A percentile compares a stretch with the other conserved stretches of the same genome.
phyloP scores from a whole-genome alignment of 1,140 invertebrate genomes.

The Saccostrea cuccullata region DNA sequence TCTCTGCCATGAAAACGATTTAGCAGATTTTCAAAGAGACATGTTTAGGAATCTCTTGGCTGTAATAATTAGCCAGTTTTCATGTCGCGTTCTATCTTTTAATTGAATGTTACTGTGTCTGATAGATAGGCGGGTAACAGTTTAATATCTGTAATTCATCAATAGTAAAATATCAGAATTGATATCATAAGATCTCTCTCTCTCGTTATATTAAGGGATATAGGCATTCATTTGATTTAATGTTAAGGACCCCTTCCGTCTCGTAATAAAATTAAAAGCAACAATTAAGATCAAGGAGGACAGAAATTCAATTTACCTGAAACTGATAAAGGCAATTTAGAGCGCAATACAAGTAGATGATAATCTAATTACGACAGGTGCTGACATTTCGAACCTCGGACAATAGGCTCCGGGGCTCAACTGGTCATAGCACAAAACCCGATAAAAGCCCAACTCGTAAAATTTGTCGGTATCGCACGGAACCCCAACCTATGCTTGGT shows the following conservation, averaged over 20 bases:
- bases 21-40: slow-evolving; percentile 7
- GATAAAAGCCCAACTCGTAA: not conserved
- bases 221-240: too few species aligned
- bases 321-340: slow-evolving; percentile 3
- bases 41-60: not conserved
- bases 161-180: too few species aligned
- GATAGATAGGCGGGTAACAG: too few species aligned
- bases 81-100: not conserved
- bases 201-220: not conserved
- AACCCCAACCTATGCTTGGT: not conserved
- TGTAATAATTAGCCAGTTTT: not conserved
- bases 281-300: slow-evolving; percentile 2
- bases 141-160: too few species aligned
- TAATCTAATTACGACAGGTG: slow-evolving; percentile 21
- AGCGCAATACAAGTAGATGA: not conserved
- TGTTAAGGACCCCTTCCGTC: not conserved
- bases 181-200: not conserved
- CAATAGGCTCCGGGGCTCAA: not conserved
- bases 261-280: not conserved
- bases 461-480: not conserved
- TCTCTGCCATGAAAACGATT: not conserved
- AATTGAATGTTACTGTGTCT: not conserved
- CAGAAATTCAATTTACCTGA: slow-evolving; percentile 1
- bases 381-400: not conserved
- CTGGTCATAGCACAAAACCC: not conserved